Evolutionary conservation across 2,797 vertebrate genomes (phyloP).

Genomic region (Peromyscus melanophrys): DNA sequence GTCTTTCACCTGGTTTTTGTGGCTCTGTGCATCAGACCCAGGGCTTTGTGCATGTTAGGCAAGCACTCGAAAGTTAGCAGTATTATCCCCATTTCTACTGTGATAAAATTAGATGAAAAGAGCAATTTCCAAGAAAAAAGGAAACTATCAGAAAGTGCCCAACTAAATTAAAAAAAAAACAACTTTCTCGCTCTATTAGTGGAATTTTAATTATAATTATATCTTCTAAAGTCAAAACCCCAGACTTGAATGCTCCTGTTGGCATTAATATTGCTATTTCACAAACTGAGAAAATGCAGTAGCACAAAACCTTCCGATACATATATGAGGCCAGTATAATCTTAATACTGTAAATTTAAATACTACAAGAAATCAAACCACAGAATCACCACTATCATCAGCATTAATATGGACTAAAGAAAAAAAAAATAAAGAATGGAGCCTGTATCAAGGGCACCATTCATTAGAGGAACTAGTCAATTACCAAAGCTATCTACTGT

Average conservation of each 20-base stretch:
- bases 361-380: not conserved
- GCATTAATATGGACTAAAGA: not conserved
- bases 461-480: not conserved
- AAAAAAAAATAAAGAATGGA: not conserved
- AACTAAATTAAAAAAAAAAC: not conserved
- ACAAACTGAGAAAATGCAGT: not conserved
- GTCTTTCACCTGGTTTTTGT: not conserved
- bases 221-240: not conserved
- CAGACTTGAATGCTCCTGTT: not conserved
- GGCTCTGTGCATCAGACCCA: not conserved
- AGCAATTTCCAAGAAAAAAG: not conserved
- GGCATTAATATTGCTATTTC: not conserved
- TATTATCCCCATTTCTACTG: not conserved
- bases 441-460: not conserved
- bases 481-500: not conserved
- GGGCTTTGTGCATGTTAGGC: too few species aligned
- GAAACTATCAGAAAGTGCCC: not conserved
- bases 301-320: not conserved
- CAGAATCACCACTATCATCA: not conserved
- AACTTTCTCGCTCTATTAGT: not conserved
- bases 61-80: not conserved
- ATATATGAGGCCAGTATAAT: not conserved
- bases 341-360: not conserved
- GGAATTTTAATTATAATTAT: not conserved
- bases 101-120: not conserved